These are phyloP conservation scores for Alexandromys fortis DNA, from an alignment of 2,113 vertebrate genomes.

Conservation along the genomic window DNA sequence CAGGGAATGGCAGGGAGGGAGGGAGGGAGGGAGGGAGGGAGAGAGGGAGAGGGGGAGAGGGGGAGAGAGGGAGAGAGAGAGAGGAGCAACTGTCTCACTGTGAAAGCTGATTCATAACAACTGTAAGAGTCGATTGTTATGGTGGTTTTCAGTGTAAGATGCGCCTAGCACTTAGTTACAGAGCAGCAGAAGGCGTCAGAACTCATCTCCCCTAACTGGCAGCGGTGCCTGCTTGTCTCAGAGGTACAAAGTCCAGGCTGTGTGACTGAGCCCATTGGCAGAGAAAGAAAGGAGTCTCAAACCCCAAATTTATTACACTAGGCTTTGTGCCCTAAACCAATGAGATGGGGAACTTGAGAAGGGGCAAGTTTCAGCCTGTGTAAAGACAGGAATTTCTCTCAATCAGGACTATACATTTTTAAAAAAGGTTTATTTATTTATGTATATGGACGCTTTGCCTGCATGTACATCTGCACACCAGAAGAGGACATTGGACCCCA, in stretches of 20 bases:
- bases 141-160: background rate
- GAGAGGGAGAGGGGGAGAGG: too few species aligned
- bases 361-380: background rate
- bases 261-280: background rate
- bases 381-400: background rate
- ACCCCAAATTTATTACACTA: background rate
- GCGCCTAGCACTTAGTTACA: background rate
- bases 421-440: background rate
- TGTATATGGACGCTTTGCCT: background rate
- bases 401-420: background rate
- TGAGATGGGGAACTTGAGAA: background rate
- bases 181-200: background rate
- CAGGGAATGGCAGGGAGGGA: background rate
- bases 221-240: background rate
- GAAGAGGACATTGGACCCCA: background rate
- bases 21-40: accelerated
- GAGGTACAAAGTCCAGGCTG: background rate
- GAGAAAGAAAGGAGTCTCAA: background rate
- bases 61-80: too few species aligned
- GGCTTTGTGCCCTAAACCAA: background rate
- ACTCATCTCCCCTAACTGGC: too few species aligned
- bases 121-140: background rate
- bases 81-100: background rate
- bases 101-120: background rate
- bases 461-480: background rate